Base-by-base conservation (phyloP, 1,140 invertebrate species). In the Acarapis woodi region DNA sequence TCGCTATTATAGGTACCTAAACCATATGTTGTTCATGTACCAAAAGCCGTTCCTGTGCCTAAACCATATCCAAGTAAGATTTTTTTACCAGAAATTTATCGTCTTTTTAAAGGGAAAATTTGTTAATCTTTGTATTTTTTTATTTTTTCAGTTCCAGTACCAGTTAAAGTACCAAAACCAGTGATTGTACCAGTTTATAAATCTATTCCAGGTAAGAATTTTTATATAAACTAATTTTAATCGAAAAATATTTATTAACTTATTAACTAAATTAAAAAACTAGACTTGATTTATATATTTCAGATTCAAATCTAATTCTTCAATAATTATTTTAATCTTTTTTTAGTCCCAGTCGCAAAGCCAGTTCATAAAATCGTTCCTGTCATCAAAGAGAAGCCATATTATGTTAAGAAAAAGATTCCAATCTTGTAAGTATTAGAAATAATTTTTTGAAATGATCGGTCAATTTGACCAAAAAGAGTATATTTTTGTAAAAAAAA, bases 321-420 rank as follows among this genome's bases (percentile, higher is more conserved):
- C n/a, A n/a, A n/a, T n/a, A n/a, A n/a, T n/a, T n/a, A n/a, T n/a
- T n/a, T n/a, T n/a, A n/a, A n/a, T n/a, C n/a, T n/a, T n/a, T n/a
- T n/a, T n/a, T n/a, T n/a, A n/a, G 31, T 44, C 40, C 33, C 46
- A 33, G 28, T 47, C 37, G 41, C 38, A 42, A 22, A 46, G 44
- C 21, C 46, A 41, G 30, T 53, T 41, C 46, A 49, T 44, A 37
- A 52, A 48, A 39, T 52, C 46, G 38, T 47, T 48, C 33, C 50
- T 47, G 38, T 51, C 37, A 33, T 42, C 45, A 52, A 43, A 41
- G 51, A 50, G 21, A 34, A 37, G 21, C 35, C 36, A 29, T 32
- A 47, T 26, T 28, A 36, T 30, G 37, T 43, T 19, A 35, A 43
- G 28, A 44, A 43, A 23, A 43, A 39, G 12, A 39, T 42, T 14